These are phyloP conservation scores for Xenopus laevis DNA, from an alignment of 2,113 vertebrate genomes.

Conservation along the genomic window DNA sequence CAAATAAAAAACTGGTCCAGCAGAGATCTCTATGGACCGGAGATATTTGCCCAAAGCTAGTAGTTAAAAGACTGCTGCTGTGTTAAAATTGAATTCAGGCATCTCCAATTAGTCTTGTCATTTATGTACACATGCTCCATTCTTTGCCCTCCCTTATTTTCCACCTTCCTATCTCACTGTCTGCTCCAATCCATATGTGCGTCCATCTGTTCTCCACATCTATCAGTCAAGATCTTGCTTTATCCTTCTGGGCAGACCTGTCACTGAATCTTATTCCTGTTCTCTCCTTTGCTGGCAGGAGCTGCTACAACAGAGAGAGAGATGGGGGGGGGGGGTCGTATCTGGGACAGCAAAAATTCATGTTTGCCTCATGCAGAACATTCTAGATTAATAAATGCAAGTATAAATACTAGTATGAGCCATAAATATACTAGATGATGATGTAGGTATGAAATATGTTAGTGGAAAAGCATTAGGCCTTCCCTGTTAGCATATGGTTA, in stretches of 20 bases:
- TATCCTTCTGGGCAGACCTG: conserved; percentile 26
- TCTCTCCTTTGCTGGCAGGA: conserved; percentile 7
- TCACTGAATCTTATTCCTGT: conserved; percentile 22
- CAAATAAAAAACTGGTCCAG: no score
- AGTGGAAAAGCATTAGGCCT: no score
- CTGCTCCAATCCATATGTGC: background rate
- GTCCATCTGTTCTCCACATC: background rate
- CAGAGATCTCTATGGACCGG: background rate
- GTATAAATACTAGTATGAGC: no score
- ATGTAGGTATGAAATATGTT: no score
- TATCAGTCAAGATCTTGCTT: conserved; percentile 9
- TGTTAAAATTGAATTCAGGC: conserved; percentile 1
- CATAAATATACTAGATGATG: no score
- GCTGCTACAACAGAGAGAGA: conserved; percentile 1
- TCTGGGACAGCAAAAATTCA: background rate
- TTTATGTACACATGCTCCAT: conserved; percentile 1
- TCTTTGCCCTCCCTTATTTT: background rate
- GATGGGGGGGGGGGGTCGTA: background rate
- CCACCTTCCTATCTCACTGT: background rate
- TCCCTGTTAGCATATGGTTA: no score
- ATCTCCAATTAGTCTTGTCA: background rate
- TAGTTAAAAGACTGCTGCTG: background rate
- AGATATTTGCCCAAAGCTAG: background rate
- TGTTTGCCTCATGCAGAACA: background rate
- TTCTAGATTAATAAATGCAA: background rate